phyloP scores from a whole-genome alignment of 2,113 vertebrate species.

The Bufo bufo region DNA sequence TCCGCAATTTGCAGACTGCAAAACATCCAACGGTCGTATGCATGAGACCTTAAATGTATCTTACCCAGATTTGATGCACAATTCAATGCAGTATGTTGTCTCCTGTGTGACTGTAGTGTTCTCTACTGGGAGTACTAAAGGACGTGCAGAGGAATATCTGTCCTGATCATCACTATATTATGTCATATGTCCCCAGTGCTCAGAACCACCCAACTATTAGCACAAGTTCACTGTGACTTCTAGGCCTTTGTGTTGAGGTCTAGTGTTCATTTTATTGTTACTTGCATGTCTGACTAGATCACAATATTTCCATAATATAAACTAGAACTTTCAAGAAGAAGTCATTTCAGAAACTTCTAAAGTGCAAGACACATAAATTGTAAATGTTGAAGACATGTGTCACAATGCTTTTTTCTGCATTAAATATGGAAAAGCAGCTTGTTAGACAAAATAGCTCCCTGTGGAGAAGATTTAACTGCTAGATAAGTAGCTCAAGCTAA shows the following conservation, averaged over 20 bases:
- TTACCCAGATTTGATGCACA: not conserved
- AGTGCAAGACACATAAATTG: conserved; percentile 12
- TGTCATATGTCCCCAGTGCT: not conserved
- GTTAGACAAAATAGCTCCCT: conserved; percentile 42
- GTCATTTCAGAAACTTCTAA: not conserved
- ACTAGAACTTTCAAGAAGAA: conserved; percentile 8
- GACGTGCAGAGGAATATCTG: not conserved
- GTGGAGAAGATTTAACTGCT: not conserved
- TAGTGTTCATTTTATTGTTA: not conserved
- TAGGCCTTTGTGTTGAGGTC: not conserved
- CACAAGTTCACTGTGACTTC: not conserved
- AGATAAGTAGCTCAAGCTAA: conserved; percentile 1
- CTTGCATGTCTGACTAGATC: not conserved
- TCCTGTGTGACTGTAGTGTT: not conserved
- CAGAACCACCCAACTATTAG: not conserved
- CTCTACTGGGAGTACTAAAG: not conserved
- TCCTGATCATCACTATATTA: not conserved
- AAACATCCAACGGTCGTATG: too few relatives aligned
- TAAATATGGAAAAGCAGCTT: conserved; percentile 45
- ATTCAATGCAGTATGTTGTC: too few relatives aligned
- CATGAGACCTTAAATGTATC: not conserved
- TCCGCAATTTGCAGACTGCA: too few relatives aligned
- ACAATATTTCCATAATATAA: conserved; percentile 17
- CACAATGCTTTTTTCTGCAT: conserved; percentile 40
- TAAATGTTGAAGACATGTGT: conserved; percentile 35